A percentile compares a stretch with the other conserved stretches of the same genome.
Evolutionary conservation across 2,797 vertebrate genomes (phyloP).

Genomic region (Parauchenoglanis punctatus): DNA sequence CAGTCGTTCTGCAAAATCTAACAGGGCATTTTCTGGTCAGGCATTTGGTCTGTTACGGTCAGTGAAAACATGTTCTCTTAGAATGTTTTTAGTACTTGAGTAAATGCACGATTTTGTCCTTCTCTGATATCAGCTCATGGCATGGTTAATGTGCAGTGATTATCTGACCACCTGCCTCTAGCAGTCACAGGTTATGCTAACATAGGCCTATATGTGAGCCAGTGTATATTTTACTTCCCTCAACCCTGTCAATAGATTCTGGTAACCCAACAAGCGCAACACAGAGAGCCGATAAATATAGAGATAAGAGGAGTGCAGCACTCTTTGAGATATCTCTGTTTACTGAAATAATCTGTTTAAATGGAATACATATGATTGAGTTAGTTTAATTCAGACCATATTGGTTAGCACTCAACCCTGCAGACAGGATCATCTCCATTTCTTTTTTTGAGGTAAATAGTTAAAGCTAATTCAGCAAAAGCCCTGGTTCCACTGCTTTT

Average conservation of each 20-base stretch:
- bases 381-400: conserved; percentile 49
- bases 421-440: conserved; percentile 49
- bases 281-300: conserved; percentile 22
- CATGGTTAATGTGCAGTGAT: not conserved
- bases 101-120: not conserved
- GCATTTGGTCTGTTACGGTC: not conserved
- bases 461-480: conserved; percentile 47
- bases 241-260: conserved; percentile 35
- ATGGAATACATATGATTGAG: conserved; percentile 41
- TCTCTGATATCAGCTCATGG: not conserved
- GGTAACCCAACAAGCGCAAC: conserved; percentile 43
- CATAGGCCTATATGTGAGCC: conserved; percentile 25
- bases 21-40: not conserved
- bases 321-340: conserved; percentile 22
- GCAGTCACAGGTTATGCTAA: conserved; percentile 41
- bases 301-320: conserved; percentile 35
- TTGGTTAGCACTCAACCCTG: conserved; percentile 35
- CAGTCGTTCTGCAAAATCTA: not conserved
- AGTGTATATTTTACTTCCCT: conserved; percentile 51
- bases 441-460: conserved; percentile 40
- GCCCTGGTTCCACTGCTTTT: conserved; percentile 35
- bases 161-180: conserved; percentile 37
- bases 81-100: not conserved
- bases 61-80: not conserved
- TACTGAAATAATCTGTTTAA: conserved; percentile 20